Evolutionary conservation across 92 coral and sea anemone genomes (phyloP).

Genomic region (Porites cylindrica): DNA sequence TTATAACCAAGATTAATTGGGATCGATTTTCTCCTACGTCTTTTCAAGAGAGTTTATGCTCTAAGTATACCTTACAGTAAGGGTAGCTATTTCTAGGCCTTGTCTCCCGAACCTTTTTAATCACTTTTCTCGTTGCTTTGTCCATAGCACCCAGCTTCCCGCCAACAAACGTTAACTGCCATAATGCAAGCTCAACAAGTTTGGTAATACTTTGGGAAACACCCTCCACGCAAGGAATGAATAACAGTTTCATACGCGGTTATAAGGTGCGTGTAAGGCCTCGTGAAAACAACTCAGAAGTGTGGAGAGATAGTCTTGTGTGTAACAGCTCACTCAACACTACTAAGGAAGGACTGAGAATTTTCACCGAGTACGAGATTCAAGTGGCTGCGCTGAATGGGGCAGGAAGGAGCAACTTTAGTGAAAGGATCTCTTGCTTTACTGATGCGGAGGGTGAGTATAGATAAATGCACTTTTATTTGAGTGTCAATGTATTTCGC

Average conservation of each 20-base stretch:
- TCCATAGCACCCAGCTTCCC: not conserved
- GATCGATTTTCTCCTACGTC: no score
- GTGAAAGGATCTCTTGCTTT: constrained; percentile 21
- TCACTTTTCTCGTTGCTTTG: not conserved
- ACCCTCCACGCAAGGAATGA: not conserved
- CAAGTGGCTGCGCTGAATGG: constrained; percentile 41
- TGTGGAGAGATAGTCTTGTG: not conserved
- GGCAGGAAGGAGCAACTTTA: constrained; percentile 42
- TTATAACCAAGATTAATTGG: no score
- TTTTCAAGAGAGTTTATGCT: no score
- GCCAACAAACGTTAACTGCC: not conserved
- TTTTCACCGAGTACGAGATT: constrained; percentile 43
- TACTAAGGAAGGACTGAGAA: constrained; percentile 12
- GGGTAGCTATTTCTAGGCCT: no score
- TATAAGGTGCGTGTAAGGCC: not conserved
- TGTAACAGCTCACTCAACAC: constrained; percentile 10
- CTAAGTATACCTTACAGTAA: no score
- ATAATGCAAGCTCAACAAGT: constrained; percentile 18
- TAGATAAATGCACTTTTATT: not conserved
- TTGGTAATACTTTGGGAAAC: not conserved
- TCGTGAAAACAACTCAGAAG: not conserved
- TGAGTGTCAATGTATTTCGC: not conserved
- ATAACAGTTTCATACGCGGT: not conserved
- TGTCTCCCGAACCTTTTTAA: not conserved
- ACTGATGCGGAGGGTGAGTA: constrained; percentile 64